These are phyloP conservation scores for Iselma pallidipennis DNA, from an alignment of 2,888 invertebrate genomes.

Conservation along the genomic window DNA sequence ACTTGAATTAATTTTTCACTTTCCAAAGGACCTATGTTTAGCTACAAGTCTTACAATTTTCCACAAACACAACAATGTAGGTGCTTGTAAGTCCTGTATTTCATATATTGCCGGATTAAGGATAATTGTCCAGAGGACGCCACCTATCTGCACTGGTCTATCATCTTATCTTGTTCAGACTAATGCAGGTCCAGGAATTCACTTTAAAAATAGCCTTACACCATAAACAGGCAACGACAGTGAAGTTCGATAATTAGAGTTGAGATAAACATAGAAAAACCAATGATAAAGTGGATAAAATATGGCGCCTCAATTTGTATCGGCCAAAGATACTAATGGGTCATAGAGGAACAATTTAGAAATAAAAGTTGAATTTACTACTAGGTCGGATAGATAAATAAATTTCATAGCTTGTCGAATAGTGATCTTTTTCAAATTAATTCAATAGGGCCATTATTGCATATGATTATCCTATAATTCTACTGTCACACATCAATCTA, in stretches of 20 bases:
- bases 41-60: background rate
- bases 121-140: background rate
- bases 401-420: background rate
- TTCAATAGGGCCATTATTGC: background rate
- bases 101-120: background rate
- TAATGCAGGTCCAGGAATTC: slow-evolving; percentile 44
- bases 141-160: slow-evolving; percentile 31
- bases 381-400: background rate
- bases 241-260: slow-evolving; percentile 28
- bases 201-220: slow-evolving; percentile 37
- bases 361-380: background rate
- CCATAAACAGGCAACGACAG: slow-evolving; percentile 15
- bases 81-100: too few relatives aligned
- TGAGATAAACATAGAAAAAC: slow-evolving; percentile 28
- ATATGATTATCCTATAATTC: slow-evolving; percentile 17
- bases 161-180: slow-evolving; percentile 38
- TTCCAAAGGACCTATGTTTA: background rate
- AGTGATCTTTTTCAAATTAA: slow-evolving; percentile 8
- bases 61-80: too few relatives aligned
- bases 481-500: slow-evolving; percentile 19
- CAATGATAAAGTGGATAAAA: slow-evolving; percentile 32
- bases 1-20: slow-evolving; percentile 10
- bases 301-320: slow-evolving; percentile 36
- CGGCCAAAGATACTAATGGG: slow-evolving; percentile 32
- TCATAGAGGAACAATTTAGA: slow-evolving; percentile 23